Evolutionary conservation across 2,113 vertebrate species (phyloP), one percentile per base, ranked within the genome.

Genomic region (Nesospiza acunhae): DNA sequence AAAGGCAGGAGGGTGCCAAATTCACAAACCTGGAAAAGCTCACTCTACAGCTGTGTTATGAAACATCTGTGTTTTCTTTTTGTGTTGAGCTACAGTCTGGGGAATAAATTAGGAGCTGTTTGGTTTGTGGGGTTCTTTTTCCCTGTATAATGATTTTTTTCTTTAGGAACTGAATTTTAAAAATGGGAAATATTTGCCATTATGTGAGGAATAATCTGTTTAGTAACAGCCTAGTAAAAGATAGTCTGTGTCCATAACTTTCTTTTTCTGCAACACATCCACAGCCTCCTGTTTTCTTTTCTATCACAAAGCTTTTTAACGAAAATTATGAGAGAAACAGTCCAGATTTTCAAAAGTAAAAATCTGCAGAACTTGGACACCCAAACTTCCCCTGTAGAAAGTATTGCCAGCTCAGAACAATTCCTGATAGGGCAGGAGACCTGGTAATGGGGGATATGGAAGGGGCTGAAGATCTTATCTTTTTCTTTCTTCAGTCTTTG

Each of bases 61-160:
- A 96, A 96, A 91, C 87, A 93, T 91, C 80, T 93, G 87, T 91
- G 87, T 89, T 93, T 89, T 93, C 77, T 84, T 94, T 94, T 39
- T 84, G 46, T 87, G 21, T 78, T 89, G 60, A 89, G 47, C 67
- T 93, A 41, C 81, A 87, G 81, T 76, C 90, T 88, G 76, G 82
- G n/a, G 52, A 96, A 85, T 90, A 80, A 91, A 87, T 93, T 87
- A 93, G 23, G 47, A 72, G 39, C 28, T 77, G 41, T 64, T 82
- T 4, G 19, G 19, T 44, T 88, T 82, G 44, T 30, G 26, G 3
- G 2, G 5, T 50, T 15, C 42, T 72, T 81, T 88, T 74, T 33
- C 18, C 23, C 23, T 79, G 33, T 56, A 37, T 52, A 86, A 83
- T 85, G 60, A 55, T 77, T 90, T 70, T 58, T 59, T 35, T 3